Base-by-base conservation (phyloP, 2,113 vertebrate genomes). In the Hippocampus mohnikei region DNA sequence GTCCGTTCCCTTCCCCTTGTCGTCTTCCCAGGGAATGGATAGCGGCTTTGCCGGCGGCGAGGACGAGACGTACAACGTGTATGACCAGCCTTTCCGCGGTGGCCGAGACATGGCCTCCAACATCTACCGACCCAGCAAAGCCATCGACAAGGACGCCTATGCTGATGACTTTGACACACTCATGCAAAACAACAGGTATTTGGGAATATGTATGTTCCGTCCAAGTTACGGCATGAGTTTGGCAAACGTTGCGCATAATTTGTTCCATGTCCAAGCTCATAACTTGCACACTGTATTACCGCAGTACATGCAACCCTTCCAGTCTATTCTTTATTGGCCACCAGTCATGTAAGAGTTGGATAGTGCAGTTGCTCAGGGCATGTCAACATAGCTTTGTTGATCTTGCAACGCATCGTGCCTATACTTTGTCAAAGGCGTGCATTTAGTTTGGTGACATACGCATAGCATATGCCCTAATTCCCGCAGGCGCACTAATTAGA, bases 11-110 rank as follows among this genome's bases (percentile, higher is more conserved):
- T 12, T 37, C 8, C 69, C 21, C 41, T 12, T 1, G 33, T 1
- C 67, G 25, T 59, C 46, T 50, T 2, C 61, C 25, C 75, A 99
- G 97, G 97, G 97, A 23, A 96, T 98, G 96, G 96, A 98, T 79
- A 99, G 97, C 27, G 97, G 97, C 72, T 98, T 98, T 87, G 95
- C 94, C 29, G 96, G 94, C 21, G 97, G 96, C 79, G 97, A 98
- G 77, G 97, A 99, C 71, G 96, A 98, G 82, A 91, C 93, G 16
- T 98, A 98, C 71, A 98, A 96, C 42, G 97, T 99, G 72, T 98
- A 98, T 40, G 96, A 97, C 85, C 94, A 98, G 79, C 94, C 97
- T 1, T 98, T 96, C 93, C 94, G 93, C 85, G 87, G 93, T 46
- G 91, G 92, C 77, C 95, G 95, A 87, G 95, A 98, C 80, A 95